Evolutionary conservation across 2,888 invertebrate genomes (phyloP).

Genomic region (Papilio elwesi): DNA sequence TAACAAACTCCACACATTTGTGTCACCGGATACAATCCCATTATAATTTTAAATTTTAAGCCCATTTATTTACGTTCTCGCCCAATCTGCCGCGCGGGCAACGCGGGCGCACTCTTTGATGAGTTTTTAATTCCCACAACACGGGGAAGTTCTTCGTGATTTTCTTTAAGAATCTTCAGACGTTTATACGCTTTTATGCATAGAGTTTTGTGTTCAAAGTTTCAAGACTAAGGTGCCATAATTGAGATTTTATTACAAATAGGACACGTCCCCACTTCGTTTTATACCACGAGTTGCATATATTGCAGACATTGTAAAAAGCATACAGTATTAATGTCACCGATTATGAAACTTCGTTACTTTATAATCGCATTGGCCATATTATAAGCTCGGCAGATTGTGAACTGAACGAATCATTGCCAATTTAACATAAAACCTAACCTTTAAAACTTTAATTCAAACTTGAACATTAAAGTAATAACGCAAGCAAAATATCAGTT

Average conservation of each 20-base stretch:
- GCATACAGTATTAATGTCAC: too few species aligned
- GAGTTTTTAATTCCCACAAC: slow-evolving; percentile 67
- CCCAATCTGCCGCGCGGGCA: slow-evolving; percentile 69
- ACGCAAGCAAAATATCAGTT: too few species aligned
- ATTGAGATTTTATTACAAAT: background rate
- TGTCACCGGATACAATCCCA: slow-evolving; percentile 84
- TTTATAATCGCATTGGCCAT: too few species aligned
- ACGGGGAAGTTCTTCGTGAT: slow-evolving; percentile 37
- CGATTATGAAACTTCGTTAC: too few species aligned
- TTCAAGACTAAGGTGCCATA: background rate
- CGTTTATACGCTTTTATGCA: slow-evolving; percentile 24
- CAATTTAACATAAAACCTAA: too few species aligned
- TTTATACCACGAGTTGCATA: background rate
- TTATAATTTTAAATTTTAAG: slow-evolving; percentile 84
- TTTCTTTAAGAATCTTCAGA: slow-evolving; percentile 32
- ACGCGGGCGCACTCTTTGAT: slow-evolving; percentile 74
- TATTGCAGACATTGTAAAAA: too few species aligned
- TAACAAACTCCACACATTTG: slow-evolving; percentile 85
- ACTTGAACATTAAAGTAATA: too few species aligned
- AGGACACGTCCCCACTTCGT: background rate
- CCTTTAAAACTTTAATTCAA: too few species aligned
- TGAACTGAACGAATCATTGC: too few species aligned
- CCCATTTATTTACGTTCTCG: slow-evolving; percentile 80
- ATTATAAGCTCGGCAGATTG: too few species aligned
- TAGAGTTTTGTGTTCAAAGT: slow-evolving; percentile 17